Base-by-base conservation (phyloP, 2,888 invertebrate species). In the Dryobotodes eremita region DNA sequence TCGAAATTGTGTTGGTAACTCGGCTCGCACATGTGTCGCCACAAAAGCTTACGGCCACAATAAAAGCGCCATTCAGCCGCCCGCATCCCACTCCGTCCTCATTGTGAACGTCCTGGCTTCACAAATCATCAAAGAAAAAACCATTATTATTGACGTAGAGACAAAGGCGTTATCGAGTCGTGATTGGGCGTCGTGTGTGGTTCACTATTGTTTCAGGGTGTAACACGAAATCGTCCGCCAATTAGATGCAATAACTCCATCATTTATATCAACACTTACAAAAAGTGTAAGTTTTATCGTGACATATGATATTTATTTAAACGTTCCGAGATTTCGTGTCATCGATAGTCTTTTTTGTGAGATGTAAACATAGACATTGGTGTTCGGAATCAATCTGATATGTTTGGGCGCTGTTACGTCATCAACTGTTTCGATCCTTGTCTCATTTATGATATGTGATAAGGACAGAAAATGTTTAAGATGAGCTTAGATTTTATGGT, bases 81-180 rank as follows among this genome's bases (percentile, higher is more conserved):
- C 96, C 96, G 96, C 97, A 97, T 97, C 96, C 95, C 95, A 92
- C 94, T 91, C 86, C 87, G 89, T 85, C 87, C 92, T 92, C 91
- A 96, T 96, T 96, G 96, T 96, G 93, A 92, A 89, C 94, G 94
- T 95, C 95, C 95, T 95, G 95, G 94, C 95, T 95, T 95, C 96
- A 96, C 96, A 96, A 95, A 96, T 96, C 95, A 95, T 95, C 93
- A 93, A 93, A 95, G 94, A 94, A 92, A 93, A 93, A 91, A 89
- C 86, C 89, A 90, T 89, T 91, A 93, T 93, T 93, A 93, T 92
- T 90, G 93, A 94, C 92, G 93, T 91, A 93, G 93, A 96, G 94
- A 96, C 96, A 96, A 96, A 95, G 92, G 94, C 93, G 89, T 93
- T 92, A 94, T 93, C 92, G 91, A 81, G 75, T 82, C 89, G 86